Base-by-base conservation (phyloP, 2,113 vertebrate species). In the Cnemophilus loriae region DNA sequence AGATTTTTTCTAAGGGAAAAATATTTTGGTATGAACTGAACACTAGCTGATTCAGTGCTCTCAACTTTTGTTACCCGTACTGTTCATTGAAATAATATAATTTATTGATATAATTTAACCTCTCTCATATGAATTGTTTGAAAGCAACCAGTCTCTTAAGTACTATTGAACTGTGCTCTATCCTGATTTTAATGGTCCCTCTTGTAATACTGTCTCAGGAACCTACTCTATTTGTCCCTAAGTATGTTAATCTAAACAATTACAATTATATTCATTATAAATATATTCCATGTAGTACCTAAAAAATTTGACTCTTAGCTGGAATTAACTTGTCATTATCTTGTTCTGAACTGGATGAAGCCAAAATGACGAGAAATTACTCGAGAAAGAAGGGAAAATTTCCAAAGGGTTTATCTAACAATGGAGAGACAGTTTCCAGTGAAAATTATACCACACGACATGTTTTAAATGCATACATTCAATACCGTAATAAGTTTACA, bases 101-200 rank as follows among this genome's bases (percentile, higher is more conserved):
- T 92, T 94, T 96, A 94, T 89, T 91, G 70, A 84, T 93, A 95
- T 91, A 96, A 85, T 93, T 95, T 95, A 92, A 84, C 64, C 84
- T 92, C 79, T 88, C 75, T 91, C 32, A 84, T 64, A 90, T 81
- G 77, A 89, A 95, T 89, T 60, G 84, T 92, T 77, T 69, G 73
- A 94, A 96, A 95, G 92, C 95, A 91, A 91, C 83, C 83, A 60
- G 82, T 56, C 87, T 96, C 71, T 93, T 77, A 56, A 61, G 46
- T 91, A 64, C 50, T 86, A 60, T 83, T 71, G 96, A 86, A 69
- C 95, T 80, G 57, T 86, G n/a, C 78, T 85, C 60, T 93, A 75
- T 85, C 89, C 77, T 76, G 92, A 93, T 94, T 93, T 95, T 94
- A 88, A 67, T 65, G 81, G 79, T 60, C 32, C 39, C 50, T 90